Evolutionary conservation across 1,140 invertebrate genomes (phyloP).

Genomic region (Ceratina japonica): DNA sequence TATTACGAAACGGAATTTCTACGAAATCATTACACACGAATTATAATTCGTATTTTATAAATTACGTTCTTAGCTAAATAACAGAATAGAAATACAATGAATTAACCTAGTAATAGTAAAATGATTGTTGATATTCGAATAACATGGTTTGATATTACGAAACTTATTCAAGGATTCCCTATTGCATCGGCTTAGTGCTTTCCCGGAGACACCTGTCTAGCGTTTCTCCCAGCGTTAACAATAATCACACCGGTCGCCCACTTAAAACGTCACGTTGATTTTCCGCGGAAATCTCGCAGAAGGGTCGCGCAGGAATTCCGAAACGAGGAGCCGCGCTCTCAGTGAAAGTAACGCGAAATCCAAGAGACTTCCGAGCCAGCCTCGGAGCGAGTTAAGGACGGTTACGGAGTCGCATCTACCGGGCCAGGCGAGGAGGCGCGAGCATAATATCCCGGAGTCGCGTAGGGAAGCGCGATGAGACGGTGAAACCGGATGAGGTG

Average conservation of each 20-base stretch:
- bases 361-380: conserved; percentile 58
- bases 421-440: conserved; percentile 68
- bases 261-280: conserved; percentile 22
- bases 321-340: conserved; percentile 29
- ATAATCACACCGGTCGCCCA: conserved; percentile 2
- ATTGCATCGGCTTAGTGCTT: no score
- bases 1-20: no score
- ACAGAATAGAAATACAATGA: no score
- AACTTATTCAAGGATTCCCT: no score
- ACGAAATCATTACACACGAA: no score
- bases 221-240: not conserved
- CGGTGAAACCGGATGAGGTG: conserved; percentile 53
- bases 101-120: no score
- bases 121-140: no score
- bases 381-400: conserved; percentile 63
- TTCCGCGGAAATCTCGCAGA: not conserved
- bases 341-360: conserved; percentile 63
- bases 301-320: conserved; percentile 27
- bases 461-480: conserved; percentile 62
- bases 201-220: no score
- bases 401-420: conserved; percentile 59
- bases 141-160: no score
- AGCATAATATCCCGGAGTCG: conserved; percentile 72
- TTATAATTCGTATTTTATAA: no score
- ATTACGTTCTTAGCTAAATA: no score